Conservation (phyloP, 2,113 vertebrate species). For the Hypocryptadius cinnamomeus region DNA sequence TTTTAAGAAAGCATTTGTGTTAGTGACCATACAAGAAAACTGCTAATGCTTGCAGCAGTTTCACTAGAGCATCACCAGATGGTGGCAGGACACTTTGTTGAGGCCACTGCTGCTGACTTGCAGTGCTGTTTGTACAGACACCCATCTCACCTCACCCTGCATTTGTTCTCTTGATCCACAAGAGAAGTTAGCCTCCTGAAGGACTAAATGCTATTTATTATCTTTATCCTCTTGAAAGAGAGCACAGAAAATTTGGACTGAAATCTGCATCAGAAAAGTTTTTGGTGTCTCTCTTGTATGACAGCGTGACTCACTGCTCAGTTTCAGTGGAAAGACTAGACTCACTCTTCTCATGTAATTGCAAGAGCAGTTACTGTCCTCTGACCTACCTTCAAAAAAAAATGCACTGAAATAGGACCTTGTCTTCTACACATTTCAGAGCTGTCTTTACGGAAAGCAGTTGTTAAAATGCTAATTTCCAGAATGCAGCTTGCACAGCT, state of each 20-base stretch:
- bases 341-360: not conserved
- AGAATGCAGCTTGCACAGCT: not conserved
- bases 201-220: not conserved
- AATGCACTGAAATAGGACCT: not conserved
- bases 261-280: not conserved
- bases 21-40: not conserved
- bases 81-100: constrained; percentile 30
- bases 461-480: not conserved
- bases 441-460: not conserved
- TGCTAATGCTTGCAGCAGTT: not conserved
- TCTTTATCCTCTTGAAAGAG: not conserved
- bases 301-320: not conserved
- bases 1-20: not conserved
- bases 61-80: constrained; percentile 12
- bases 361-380: not conserved
- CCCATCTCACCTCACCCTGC: not conserved
- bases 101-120: not conserved
- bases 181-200: not conserved
- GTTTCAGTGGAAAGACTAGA: not conserved
- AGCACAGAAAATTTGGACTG: not conserved
- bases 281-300: rapidly evolving
- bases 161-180: not conserved
- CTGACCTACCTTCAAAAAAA: not conserved
- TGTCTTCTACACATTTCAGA: not conserved
- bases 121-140: not conserved